A percentile compares a stretch with the other conserved stretches of the same genome.
These are phyloP conservation scores for Euplagia quadripunctaria DNA, from an alignment of 2,888 invertebrate genomes.

Conservation along the genomic window DNA sequence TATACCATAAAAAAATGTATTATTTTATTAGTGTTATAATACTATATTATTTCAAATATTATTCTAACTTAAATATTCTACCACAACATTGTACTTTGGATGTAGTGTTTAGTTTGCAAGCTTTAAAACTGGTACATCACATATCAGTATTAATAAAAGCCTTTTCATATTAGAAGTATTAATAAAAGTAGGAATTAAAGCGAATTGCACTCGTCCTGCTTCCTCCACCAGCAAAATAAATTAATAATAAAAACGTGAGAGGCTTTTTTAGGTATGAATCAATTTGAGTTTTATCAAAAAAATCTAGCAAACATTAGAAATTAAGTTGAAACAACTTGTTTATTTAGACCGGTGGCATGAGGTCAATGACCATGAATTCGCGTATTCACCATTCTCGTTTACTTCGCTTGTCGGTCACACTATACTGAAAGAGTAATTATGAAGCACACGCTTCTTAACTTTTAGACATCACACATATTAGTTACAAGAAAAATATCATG, in stretches of 20 bases:
- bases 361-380: conserved; percentile 10
- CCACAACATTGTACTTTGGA: background rate
- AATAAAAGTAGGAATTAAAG: background rate
- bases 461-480: background rate
- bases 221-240: background rate
- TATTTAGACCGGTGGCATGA: too few species aligned
- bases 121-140: background rate
- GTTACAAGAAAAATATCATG: background rate
- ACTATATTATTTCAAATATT: background rate
- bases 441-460: background rate
- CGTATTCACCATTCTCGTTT: background rate
- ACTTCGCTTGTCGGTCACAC: background rate
- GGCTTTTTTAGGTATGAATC: background rate
- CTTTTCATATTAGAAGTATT: too few species aligned
- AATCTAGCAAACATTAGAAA: background rate
- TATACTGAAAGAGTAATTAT: conserved; percentile 1
- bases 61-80: background rate
- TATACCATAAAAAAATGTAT: too few species aligned
- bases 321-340: background rate
- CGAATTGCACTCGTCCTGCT: background rate
- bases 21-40: too few species aligned
- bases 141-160: too few species aligned
- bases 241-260: background rate
- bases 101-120: background rate
- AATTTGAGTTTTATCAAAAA: too few species aligned